phyloP scores from a whole-genome alignment of 2,113 vertebrate species.

The Clinocottus analis region DNA sequence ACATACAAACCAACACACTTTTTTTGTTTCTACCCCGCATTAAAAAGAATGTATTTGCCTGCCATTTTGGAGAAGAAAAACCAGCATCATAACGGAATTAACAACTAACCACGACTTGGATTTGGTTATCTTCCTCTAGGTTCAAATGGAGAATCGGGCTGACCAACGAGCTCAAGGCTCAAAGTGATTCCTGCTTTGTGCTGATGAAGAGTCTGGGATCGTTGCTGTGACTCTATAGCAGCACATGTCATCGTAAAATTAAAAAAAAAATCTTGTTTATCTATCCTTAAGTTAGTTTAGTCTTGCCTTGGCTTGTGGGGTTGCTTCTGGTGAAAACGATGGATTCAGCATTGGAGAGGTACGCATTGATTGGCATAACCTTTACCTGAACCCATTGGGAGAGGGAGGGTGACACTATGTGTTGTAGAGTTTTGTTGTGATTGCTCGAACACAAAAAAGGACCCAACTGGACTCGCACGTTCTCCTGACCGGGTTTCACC shows the following conservation, averaged over 20 bases:
- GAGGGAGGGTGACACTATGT: background rate
- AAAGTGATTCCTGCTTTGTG: background rate
- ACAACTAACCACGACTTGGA: background rate
- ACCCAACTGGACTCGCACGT: background rate
- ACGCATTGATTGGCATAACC: background rate
- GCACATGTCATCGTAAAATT: background rate
- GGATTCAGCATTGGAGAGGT: background rate
- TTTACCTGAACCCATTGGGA: too few species aligned
- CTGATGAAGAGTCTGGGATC: background rate
- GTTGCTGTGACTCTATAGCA: background rate
- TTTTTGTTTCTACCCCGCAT: background rate
- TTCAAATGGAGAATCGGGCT: background rate
- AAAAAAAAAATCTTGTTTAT: too few species aligned
- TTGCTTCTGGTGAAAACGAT: background rate
- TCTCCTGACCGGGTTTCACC: too few species aligned
- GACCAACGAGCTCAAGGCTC: background rate
- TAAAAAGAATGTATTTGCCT: too few species aligned
- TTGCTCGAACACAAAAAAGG: background rate
- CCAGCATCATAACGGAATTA: background rate
- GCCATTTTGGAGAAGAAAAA: background rate
- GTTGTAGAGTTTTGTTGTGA: background rate
- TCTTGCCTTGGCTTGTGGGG: background rate
- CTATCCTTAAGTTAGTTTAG: background rate
- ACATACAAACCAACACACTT: background rate
- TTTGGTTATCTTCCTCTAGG: constrained; percentile 8